Conservation (phyloP, 2,888 invertebrate species). For the Sesia apiformis region DNA sequence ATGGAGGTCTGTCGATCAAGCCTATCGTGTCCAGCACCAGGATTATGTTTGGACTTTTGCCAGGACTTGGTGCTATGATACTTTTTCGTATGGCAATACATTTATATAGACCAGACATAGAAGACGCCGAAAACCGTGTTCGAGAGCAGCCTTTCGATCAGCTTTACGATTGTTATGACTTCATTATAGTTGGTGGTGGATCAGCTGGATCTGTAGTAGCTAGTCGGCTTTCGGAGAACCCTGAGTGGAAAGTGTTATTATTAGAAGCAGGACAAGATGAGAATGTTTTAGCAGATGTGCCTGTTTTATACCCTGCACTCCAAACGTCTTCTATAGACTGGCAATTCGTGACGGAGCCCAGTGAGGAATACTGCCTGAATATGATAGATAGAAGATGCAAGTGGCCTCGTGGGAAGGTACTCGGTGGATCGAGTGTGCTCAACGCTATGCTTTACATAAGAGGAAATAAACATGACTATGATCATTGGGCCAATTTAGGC, state of each 20-base stretch:
- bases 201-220: slow-evolving; percentile 88
- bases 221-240: slow-evolving; percentile 83
- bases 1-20: slow-evolving; percentile 32
- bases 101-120: slow-evolving; percentile 80
- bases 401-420: slow-evolving; percentile 86
- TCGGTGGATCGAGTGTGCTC: slow-evolving; percentile 87
- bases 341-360: slow-evolving; percentile 86
- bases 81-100: slow-evolving; percentile 78
- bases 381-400: slow-evolving; percentile 79
- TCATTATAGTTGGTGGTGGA: slow-evolving; percentile 87
- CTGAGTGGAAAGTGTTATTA: slow-evolving; percentile 81
- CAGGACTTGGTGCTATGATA: slow-evolving; percentile 78
- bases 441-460: slow-evolving; percentile 94
- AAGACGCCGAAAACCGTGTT: slow-evolving; percentile 78
- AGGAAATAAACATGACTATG: slow-evolving; percentile 89
- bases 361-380: slow-evolving; percentile 78
- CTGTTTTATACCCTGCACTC: slow-evolving; percentile 80
- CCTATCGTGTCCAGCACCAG: slow-evolving; percentile 75
- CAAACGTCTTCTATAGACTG: slow-evolving; percentile 86
- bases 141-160: slow-evolving; percentile 66
- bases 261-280: slow-evolving; percentile 88
- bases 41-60: slow-evolving; percentile 77
- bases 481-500: slow-evolving; percentile 86
- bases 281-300: slow-evolving; percentile 81
- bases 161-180: slow-evolving; percentile 80